Base-by-base conservation (phyloP, 2,113 vertebrate species). In the Ophiodon elongatus region DNA sequence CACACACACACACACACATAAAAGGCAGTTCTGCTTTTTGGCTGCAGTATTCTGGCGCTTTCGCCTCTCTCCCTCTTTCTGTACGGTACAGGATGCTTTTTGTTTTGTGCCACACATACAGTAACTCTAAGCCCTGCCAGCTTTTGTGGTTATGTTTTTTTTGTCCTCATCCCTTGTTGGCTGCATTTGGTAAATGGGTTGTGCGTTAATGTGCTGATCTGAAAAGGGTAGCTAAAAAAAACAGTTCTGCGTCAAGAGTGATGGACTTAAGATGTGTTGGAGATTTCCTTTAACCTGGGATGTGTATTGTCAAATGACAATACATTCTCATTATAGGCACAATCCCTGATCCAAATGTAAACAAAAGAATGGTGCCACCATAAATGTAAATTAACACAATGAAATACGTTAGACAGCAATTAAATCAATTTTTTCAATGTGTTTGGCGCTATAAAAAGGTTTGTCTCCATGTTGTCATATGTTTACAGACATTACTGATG, bases 31-130 rank as follows among this genome's bases (percentile, higher is more conserved):
- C 25, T 75, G 76, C 82, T 83, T 67, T 92, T 88, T 75, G 69
- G 72, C 85, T 31, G 84, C 84, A 76, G 80, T 52, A 56, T 91
- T 95, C 94, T 94, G 89, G 94, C 74, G 56, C 71, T 92, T 94
- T 94, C 92, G 56, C 74, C 68, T 56, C 73, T 79, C 67, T 52
- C 72, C 10, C 59, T 68, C 75, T 83, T 66, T 86, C 70, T 72
- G n/a, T 79, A 64, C 25, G 72, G 73, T 77, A 85, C 80, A 67
- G 56, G 50, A 35, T 72, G 84, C 75, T 78, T 93, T 91, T 89
- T 92, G 78, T 90, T 84, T 88, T 4, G 67, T 69, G 56, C 76
- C 43, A 79, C 76, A 84, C 83, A 78, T 31, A 79, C 70, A 82
- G 60, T 60, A 57, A 69, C 78, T 75, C 72, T 73, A 80, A 82